Evolutionary conservation across 64 coral and sea anemone genomes (phyloP).

Genomic region (Pocillopora verrucosa): DNA sequence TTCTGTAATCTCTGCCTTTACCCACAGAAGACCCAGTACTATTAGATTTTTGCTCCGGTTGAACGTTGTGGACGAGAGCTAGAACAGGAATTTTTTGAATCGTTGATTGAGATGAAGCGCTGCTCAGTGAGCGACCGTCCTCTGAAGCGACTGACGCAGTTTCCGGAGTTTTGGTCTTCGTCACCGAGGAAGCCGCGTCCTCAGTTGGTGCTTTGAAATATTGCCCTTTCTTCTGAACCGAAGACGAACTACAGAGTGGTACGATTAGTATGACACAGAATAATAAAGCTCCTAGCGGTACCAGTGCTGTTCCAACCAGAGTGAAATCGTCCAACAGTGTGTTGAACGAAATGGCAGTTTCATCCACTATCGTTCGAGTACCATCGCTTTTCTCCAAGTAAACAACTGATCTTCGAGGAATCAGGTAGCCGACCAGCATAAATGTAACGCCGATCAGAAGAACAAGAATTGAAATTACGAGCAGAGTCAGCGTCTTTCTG

Average conservation of each 20-base stretch:
- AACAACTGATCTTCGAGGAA: constrained; percentile 76
- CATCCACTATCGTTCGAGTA: constrained; percentile 59
- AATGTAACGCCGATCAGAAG: constrained; percentile 90
- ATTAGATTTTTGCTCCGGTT: constrained; percentile 51
- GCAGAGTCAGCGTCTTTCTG: constrained; percentile 67
- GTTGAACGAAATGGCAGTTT: constrained; percentile 77
- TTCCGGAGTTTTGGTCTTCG: constrained; percentile 24
- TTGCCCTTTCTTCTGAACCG: constrained; percentile 60
- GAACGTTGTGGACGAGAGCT: constrained; percentile 85
- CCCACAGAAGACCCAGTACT: background rate
- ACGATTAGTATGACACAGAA: constrained; percentile 82
- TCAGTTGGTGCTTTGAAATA: constrained; percentile 79
- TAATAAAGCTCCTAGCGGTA: constrained; percentile 76
- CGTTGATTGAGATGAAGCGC: constrained; percentile 43
- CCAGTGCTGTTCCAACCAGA: constrained; percentile 76
- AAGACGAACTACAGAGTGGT: constrained; percentile 68
- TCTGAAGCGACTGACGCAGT: constrained; percentile 22
- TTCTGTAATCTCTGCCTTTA: constrained; percentile 49
- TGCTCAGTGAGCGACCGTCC: constrained; percentile 14
- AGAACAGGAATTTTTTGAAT: constrained; percentile 94
- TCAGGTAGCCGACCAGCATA: constrained; percentile 86
- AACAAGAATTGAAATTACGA: constrained; percentile 66
- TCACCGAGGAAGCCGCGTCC: constrained; percentile 46
- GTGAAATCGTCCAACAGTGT: constrained; percentile 91
- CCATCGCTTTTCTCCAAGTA: constrained; percentile 88